Evolutionary conservation across 2,797 vertebrate genomes (phyloP).

Genomic region (Xenentodon cancila): DNA sequence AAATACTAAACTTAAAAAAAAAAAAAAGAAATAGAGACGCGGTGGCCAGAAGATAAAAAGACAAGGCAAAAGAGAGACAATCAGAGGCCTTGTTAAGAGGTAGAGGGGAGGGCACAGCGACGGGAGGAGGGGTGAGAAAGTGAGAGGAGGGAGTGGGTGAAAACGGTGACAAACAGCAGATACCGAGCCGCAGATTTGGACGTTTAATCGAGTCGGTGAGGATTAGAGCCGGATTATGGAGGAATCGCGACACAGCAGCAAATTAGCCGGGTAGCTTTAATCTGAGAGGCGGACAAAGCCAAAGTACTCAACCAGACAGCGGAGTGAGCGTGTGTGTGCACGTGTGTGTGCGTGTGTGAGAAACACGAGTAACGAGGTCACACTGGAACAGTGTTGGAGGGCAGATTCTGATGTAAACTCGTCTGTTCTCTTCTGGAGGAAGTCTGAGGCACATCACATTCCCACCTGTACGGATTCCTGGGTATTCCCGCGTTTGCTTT

Average conservation of each 20-base stretch:
- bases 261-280: conserved; percentile 85
- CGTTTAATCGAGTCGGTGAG: conserved; percentile 80
- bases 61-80: conserved; percentile 24
- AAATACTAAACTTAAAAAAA: neutral
- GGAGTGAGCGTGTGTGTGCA: conserved; percentile 27
- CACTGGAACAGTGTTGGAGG: conserved; percentile 5
- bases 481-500: no score
- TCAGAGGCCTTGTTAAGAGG: conserved; percentile 38
- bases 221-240: conserved; percentile 83
- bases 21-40: neutral
- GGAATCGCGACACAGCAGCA: conserved; percentile 79
- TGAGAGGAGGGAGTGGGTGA: conserved; percentile 40
- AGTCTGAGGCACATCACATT: no score
- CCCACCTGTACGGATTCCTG: no score
- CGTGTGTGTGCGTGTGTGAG: conserved; percentile 2
- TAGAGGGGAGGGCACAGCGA: conserved; percentile 18
- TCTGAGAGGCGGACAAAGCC: conserved; percentile 74
- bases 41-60: neutral
- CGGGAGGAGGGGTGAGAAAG: conserved; percentile 28
- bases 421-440: neutral
- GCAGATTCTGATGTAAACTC: conserved; percentile 6
- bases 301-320: conserved; percentile 60
- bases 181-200: conserved; percentile 77
- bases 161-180: conserved; percentile 68
- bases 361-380: conserved; percentile 24